Evolutionary conservation across 2,797 vertebrate species (phyloP).

Genomic region (Pachyuromys duprasi): DNA sequence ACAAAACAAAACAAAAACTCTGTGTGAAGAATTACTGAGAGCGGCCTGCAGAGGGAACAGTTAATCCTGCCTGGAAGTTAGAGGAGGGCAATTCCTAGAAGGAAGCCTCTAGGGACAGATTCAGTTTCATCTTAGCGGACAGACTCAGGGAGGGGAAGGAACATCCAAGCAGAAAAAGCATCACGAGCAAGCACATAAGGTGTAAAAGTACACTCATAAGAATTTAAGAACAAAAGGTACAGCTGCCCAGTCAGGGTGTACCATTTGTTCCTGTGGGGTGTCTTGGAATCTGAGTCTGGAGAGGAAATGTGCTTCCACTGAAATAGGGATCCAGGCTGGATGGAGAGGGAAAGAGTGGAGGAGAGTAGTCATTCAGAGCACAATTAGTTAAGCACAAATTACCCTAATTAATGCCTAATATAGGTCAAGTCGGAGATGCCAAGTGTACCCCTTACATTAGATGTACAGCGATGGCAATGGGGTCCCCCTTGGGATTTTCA

Average conservation of each 20-base stretch:
- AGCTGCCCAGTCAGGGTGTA: not conserved
- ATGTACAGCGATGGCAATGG: not conserved
- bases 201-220: not conserved
- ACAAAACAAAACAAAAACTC: not conserved
- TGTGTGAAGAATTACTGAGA: not conserved
- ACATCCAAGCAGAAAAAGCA: not conserved
- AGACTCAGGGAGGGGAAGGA: not conserved
- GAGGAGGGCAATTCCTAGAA: not conserved
- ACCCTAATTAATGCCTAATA: slow-evolving; percentile 15
- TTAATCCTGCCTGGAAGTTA: not conserved
- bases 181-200: not conserved
- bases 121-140: slow-evolving; percentile 17
- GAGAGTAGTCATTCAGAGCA: not conserved
- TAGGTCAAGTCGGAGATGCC: slow-evolving; percentile 1
- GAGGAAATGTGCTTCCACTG: not conserved
- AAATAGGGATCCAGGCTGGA: not conserved
- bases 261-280: not conserved
- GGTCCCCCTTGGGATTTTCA: not conserved
- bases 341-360: not conserved
- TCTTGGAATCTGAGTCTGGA: not conserved
- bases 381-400: slow-evolving; percentile 4
- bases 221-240: slow-evolving; percentile 26
- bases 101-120: not conserved
- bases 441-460: not conserved
- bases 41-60: not conserved